Evolutionary conservation across 2,888 invertebrate species (phyloP), one percentile per base, ranked within the genome.

Genomic region (Aleiodes leptofemur): DNA sequence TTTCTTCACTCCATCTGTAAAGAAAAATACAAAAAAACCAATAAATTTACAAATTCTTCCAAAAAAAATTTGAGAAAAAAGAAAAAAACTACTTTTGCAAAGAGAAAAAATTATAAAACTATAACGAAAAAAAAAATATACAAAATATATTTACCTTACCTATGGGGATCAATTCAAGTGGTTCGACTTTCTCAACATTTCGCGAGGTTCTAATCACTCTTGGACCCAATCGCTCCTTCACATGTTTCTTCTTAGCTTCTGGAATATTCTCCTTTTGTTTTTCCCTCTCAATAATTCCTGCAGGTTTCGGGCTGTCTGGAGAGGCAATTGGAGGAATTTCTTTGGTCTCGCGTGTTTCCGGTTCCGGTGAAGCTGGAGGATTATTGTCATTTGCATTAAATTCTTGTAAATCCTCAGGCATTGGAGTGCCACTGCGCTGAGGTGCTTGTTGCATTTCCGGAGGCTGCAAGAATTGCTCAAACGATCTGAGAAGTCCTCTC

Each of bases 101-200:
- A 38, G 43, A 43, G 9, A 11, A 43, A 43, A 43, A 9, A 9
- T 43, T 9, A 43, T n/a, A 8, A 43, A 43, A 9, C 11, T 43
- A 7, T 14, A 23, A 48, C n/a, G 3, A 43, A 7, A 64, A 8
- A 43, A 11, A 64, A 48, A 59, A 34, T 14, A 14, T 23, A 5
- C 38, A 64, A 23, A 23, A 23, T 55, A 48, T 14, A 64, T 64
- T 64, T 64, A 64, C 64, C 64, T 64, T 48, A 64, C 64, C 64
- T 64, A 64, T 64, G 64, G 64, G 64, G 64, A 64, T 64, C 64
- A 48, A 14, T 16, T 64, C 64, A 43, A 43, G 23, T 29, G 48
- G 23, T 6, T 64, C 64, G 16, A 11, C 38, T 9, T n/a, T 14
- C 13, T 8, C 9, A 3, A 23, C 8, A 3, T 14, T 64, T 38